Conservation (phyloP, 92 coral and sea anemone genomes). For the Micromussa lordhowensis region DNA sequence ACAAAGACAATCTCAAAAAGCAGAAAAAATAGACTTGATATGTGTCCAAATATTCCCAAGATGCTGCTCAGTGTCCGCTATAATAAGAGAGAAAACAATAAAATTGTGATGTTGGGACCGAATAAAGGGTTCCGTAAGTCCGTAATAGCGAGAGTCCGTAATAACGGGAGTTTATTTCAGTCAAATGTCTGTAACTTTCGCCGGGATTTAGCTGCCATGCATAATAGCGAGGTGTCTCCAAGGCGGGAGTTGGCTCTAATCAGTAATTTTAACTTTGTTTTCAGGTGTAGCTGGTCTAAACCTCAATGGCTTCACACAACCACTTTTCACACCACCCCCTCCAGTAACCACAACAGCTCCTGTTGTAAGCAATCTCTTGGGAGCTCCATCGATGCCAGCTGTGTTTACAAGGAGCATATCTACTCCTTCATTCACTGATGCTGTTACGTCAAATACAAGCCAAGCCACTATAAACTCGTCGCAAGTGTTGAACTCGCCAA, state of each 20-base stretch:
- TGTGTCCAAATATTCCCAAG: no score
- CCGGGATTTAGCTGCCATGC: no score
- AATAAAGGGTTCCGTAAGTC: no score
- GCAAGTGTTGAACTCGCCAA: conserved; percentile 2
- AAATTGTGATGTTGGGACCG: no score
- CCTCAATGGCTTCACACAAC: conserved; percentile 29
- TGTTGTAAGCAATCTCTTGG: neutral
- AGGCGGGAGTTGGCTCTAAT: neutral
- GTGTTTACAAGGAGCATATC: conserved; percentile 30
- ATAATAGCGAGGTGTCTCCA: no score
- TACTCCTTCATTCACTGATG: conserved; percentile 26
- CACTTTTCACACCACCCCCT: conserved; percentile 29
- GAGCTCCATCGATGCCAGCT: conserved; percentile 35
- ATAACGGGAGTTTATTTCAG: no score
- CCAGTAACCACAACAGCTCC: conserved; percentile 43
- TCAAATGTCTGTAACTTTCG: no score
- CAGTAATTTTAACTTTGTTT: neutral
- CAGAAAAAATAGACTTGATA: no score
- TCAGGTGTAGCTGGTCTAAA: conserved; percentile 36
- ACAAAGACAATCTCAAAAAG: no score
- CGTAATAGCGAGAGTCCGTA: no score
- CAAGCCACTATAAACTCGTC: conserved; percentile 30
- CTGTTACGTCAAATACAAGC: neutral
- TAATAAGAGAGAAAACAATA: no score
- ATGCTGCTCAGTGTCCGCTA: no score